Percentiles rank a stretch among this genome's conserved stretches.
phyloP scores from a whole-genome alignment of 2,797 vertebrate genomes.

The Cossypha niveicapilla region DNA sequence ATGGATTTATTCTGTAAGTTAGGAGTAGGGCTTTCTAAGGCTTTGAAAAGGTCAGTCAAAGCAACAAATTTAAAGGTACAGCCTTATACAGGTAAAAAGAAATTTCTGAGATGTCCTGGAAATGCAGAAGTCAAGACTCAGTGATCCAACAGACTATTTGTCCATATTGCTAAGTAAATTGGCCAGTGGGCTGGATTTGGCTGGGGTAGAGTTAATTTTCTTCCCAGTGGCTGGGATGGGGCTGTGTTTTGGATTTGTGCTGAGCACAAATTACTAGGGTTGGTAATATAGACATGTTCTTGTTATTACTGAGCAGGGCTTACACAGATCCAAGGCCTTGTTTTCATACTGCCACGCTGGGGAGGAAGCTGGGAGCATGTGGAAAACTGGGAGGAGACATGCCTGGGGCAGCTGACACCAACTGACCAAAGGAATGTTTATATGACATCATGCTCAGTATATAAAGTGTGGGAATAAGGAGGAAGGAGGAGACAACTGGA shows the following conservation, averaged over 20 bases:
- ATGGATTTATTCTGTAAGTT: neutral
- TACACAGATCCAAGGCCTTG: neutral
- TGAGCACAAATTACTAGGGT: neutral
- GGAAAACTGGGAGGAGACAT: neutral
- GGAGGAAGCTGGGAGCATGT: accelerated
- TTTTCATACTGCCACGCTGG: neutral
- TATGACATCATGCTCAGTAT: neutral
- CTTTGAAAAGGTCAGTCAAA: neutral
- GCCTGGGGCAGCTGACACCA: neutral
- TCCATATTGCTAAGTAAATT: neutral
- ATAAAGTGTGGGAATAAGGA: neutral
- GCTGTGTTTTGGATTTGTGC: neutral
- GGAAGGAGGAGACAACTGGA: accelerated
- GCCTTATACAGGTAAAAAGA: neutral
- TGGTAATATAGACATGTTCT: neutral
- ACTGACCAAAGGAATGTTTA: neutral
- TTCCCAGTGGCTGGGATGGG: neutral
- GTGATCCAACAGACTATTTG: neutral
- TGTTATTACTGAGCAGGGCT: neutral
- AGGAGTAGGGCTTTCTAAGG: neutral
- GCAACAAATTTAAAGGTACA: neutral
- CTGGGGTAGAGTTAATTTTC: neutral
- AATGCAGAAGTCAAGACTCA: neutral
- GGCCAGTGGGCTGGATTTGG: neutral
- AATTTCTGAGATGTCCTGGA: neutral